Base-by-base conservation (phyloP, 2,888 invertebrate genomes). In the Drosophila ezoana region DNA sequence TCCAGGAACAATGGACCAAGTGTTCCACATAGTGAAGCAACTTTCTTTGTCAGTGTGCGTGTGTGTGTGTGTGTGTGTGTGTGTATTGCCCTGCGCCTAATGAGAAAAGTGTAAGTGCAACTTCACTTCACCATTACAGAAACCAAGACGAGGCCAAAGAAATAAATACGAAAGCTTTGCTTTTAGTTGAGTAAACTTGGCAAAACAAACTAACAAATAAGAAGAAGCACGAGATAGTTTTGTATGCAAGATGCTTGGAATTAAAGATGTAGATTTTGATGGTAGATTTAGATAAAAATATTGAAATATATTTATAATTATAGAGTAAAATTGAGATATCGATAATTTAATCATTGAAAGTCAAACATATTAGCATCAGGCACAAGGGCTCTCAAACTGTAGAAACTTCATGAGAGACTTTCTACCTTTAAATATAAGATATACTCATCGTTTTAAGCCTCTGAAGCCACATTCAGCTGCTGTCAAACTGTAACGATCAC, bases 81-180 rank as follows among this genome's bases (percentile, higher is more conserved):
- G 57, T 63, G 47, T 20, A 44, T 20, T 63, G 53, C 33, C 35
- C 60, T 54, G 41, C 16, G 68, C 43, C 64, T 79, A 81, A 79
- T 84, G 71, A 81, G 86, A 83, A 86, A 79, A 83, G 72, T 82
- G 84, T 72, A 79, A 82, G 81, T 81, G 76, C 79, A 81, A 70
- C 81, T 76, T 76, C 13, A n/a, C n/a, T n/a, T n/a, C n/a, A n/a
- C n/a, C n/a, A n/a, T n/a, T 56, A 47, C 48, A 35, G 72, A 52
- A 63, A 37, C 45, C 51, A 62, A 64, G 52, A 48, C 53, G 23
- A 43, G 18, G 62, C 67, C 14, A 28, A 44, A 44, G n/a, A 37
- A 64, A 49, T 41, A 44, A 43, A 59, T 48, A 23, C 49, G 47
- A 43, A 33, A 18, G 35, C 56, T 47, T 33, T 11, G 56, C n/a